phyloP scores from a whole-genome alignment of 2,888 invertebrate genomes.

The Oeneis ivallda region DNA sequence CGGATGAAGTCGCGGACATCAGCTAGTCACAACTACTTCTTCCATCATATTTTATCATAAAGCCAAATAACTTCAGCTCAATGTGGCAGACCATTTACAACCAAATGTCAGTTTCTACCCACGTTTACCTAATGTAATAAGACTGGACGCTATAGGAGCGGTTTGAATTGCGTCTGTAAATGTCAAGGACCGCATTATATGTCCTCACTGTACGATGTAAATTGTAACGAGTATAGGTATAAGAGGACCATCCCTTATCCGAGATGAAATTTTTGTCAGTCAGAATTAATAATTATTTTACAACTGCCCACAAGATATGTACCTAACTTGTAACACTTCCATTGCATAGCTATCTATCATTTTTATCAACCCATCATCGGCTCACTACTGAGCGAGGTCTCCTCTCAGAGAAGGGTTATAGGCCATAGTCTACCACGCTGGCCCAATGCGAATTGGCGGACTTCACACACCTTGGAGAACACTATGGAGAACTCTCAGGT shows the following conservation, averaged over 20 bases:
- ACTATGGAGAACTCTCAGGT: no score
- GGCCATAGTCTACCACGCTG: no score
- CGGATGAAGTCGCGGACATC: no score
- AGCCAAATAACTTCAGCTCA: background rate
- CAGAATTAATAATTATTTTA: no score
- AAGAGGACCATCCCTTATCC: no score
- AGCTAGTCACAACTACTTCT: no score
- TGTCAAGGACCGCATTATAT: background rate
- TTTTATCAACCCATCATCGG: no score
- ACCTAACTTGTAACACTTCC: background rate
- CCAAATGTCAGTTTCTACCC: slow-evolving; percentile 1
- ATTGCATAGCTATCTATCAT: background rate
- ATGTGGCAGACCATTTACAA: background rate
- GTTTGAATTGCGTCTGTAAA: background rate
- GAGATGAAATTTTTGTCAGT: background rate
- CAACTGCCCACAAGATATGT: background rate
- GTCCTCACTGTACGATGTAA: background rate
- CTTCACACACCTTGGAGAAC: no score
- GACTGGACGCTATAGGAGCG: background rate
- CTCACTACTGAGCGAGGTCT: no score
- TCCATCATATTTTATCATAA: background rate
- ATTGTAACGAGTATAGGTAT: no score
- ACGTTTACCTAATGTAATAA: background rate
- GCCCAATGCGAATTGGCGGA: no score
- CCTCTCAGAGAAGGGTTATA: no score